Evolutionary conservation across 2,888 invertebrate genomes (phyloP).

Genomic region (Pseudococcus longispinus): DNA sequence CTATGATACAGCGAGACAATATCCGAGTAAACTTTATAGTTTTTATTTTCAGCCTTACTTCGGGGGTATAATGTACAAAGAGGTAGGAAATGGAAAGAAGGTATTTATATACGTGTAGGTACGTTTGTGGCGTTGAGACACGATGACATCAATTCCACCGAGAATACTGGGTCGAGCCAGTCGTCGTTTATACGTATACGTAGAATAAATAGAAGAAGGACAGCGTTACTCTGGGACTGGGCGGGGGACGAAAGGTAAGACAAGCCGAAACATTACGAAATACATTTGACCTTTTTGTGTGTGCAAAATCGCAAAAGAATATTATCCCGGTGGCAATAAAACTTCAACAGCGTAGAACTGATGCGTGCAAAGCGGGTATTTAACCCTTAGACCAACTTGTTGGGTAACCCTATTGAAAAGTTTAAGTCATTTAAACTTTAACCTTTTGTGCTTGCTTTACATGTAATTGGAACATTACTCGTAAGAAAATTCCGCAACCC

Average conservation of each 20-base stretch:
- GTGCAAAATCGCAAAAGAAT: constrained; percentile 31
- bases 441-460: constrained; percentile 37
- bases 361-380: constrained; percentile 41
- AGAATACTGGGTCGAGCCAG: not conserved
- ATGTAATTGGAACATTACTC: constrained; percentile 40
- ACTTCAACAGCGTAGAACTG: constrained; percentile 38
- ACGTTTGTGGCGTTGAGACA: not conserved
- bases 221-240: not conserved
- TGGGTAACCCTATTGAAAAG: constrained; percentile 41
- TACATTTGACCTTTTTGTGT: not conserved
- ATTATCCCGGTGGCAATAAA: constrained; percentile 21
- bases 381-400: constrained; percentile 41
- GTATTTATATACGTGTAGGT: not conserved
- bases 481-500: constrained; percentile 28
- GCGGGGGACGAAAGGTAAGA: no score
- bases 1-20: not conserved
- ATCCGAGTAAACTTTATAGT: not conserved
- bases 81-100: not conserved
- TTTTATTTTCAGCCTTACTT: not conserved
- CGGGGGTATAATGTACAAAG: not conserved
- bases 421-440: constrained; percentile 42
- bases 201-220: not conserved
- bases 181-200: not conserved
- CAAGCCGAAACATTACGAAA: constrained; percentile 1
- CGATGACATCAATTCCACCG: not conserved